Evolutionary conservation across 2,113 vertebrate species (phyloP).

Genomic region (Oryzias javanicus): DNA sequence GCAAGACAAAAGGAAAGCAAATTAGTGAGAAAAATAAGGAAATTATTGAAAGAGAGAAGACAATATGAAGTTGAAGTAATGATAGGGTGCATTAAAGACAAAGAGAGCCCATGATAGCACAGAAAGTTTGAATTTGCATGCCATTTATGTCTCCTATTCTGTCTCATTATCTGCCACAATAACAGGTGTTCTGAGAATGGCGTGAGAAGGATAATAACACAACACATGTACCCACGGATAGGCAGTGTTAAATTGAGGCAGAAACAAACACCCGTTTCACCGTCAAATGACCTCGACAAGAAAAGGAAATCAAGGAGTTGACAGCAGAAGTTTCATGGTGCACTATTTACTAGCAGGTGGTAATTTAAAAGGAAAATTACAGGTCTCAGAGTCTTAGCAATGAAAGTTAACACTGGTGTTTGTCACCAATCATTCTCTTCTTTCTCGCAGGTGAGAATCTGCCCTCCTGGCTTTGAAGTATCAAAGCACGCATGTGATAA

Average conservation of each 20-base stretch:
- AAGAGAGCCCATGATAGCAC: constrained; percentile 9
- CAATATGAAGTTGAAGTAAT: constrained; percentile 44
- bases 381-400: background rate
- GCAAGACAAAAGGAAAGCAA: constrained; percentile 28
- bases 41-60: constrained; percentile 33
- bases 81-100: constrained; percentile 36
- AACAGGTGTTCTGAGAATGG: constrained; percentile 47
- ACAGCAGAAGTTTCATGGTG: constrained; percentile 4
- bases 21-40: constrained; percentile 27
- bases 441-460: constrained; percentile 18
- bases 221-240: constrained; percentile 45
- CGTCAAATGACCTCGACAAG: constrained; percentile 44
- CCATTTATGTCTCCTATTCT: constrained; percentile 29
- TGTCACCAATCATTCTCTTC: background rate
- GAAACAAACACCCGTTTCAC: constrained; percentile 45
- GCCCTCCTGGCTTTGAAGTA: constrained; percentile 14
- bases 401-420: constrained; percentile 1
- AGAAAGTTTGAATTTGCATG: constrained; percentile 38
- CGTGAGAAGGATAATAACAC: constrained; percentile 42
- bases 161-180: constrained; percentile 49
- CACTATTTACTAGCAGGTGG: constrained; percentile 13
- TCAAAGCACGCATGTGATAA: constrained; percentile 34
- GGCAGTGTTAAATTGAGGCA: constrained; percentile 52
- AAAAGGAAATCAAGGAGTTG: constrained; percentile 37
- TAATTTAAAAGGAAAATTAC: constrained; percentile 24